Percentiles rank a stretch among this genome's conserved stretches.
phyloP scores from a whole-genome alignment of 1,140 invertebrate genomes.

The Nephila pilipes region DNA sequence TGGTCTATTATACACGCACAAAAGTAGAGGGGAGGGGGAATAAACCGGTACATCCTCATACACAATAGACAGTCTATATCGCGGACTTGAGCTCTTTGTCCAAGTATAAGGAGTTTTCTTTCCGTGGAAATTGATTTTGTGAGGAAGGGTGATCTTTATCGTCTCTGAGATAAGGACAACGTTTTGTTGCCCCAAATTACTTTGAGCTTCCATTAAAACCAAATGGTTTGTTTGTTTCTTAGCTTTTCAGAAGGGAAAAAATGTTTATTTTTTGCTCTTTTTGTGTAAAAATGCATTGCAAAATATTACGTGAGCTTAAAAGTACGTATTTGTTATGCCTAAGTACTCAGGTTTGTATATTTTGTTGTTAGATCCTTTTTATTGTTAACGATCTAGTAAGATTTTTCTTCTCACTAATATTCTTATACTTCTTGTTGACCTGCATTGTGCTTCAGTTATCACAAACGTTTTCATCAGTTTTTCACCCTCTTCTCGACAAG shows the following conservation, averaged over 20 bases:
- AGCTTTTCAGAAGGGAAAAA: neutral
- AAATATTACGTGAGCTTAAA: neutral
- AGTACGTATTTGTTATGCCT: too few species aligned
- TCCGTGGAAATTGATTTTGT: conserved; percentile 41
- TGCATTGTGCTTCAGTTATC: too few species aligned
- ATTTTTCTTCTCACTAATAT: too few species aligned
- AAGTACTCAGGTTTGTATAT: too few species aligned
- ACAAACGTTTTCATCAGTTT: too few species aligned
- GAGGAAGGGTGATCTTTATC: conserved; percentile 54
- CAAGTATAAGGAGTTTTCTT: neutral
- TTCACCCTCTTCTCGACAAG: too few species aligned
- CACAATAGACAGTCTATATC: neutral
- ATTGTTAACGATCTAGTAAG: too few species aligned
- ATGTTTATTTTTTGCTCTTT: neutral
- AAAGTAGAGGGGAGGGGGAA: neutral
- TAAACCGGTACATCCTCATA: neutral
- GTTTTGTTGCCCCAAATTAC: neutral
- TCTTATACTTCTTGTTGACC: too few species aligned
- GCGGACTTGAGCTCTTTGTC: neutral
- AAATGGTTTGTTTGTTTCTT: neutral
- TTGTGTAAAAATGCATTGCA: neutral
- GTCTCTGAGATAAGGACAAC: neutral
- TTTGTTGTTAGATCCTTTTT: too few species aligned
- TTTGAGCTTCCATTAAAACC: neutral
- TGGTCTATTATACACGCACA: neutral